Conservation (phyloP, 1,140 invertebrate species). For the Drosophila paulistorum region DNA sequence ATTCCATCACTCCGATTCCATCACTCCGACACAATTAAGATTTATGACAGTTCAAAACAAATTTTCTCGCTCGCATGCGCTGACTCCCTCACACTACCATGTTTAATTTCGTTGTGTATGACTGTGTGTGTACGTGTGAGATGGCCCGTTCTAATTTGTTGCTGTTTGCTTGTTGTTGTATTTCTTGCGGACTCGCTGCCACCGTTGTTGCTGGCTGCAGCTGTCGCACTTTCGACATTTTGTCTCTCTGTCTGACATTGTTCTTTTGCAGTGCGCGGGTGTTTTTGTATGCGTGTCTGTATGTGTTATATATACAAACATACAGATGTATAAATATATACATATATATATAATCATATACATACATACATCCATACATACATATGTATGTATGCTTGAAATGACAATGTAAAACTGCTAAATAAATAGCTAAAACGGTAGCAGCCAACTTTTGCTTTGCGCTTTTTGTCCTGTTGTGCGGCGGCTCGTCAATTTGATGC, state of each 20-base stretch:
- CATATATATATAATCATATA: neutral
- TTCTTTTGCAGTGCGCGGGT: constrained; percentile 43
- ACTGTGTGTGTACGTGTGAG: constrained; percentile 29
- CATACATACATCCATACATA: no score
- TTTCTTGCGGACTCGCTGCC: constrained; percentile 23
- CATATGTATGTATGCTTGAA: constrained; percentile 6
- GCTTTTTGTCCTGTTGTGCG: constrained; percentile 29
- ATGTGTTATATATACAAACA: neutral
- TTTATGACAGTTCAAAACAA: constrained; percentile 81
- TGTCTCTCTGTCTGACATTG: constrained; percentile 61
- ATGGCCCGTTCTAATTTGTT: constrained; percentile 67
- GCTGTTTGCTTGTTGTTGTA: constrained; percentile 27
- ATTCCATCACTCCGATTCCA: constrained; percentile 70
- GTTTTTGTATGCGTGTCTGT: constrained; percentile 15
- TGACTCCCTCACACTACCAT: constrained; percentile 15
- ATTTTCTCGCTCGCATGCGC: constrained; percentile 75
- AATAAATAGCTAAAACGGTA: constrained; percentile 38
- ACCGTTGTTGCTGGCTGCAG: constrained; percentile 55
- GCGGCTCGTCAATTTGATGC: constrained; percentile 44
- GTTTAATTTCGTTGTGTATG: constrained; percentile 23
- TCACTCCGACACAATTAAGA: constrained; percentile 78
- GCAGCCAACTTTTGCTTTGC: constrained; percentile 34
- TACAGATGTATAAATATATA: neutral
- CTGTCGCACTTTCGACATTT: constrained; percentile 64
- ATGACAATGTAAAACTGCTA: constrained; percentile 47